Evolutionary conservation across 92 coral and sea anemone genomes (phyloP).

Genomic region (Porites rus): DNA sequence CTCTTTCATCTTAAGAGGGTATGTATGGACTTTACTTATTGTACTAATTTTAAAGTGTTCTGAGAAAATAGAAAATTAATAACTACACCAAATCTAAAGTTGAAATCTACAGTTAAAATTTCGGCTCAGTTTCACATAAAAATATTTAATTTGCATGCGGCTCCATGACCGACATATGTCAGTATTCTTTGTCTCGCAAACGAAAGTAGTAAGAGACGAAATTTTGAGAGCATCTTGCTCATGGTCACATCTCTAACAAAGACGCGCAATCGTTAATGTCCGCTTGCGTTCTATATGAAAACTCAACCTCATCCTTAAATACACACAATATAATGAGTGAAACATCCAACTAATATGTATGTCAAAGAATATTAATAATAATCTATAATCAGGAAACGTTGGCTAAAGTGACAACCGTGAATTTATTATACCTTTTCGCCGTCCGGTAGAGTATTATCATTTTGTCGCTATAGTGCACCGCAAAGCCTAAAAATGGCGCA

Average conservation of each 20-base stretch:
- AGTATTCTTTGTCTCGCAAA: background rate
- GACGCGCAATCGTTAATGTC: background rate
- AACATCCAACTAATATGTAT: background rate
- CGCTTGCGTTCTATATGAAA: background rate
- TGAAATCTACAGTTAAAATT: too few relatives aligned
- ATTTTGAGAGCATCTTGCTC: slow-evolving; percentile 17
- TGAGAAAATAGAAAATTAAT: too few relatives aligned
- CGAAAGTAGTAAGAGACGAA: background rate
- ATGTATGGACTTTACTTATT: background rate
- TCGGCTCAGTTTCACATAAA: background rate
- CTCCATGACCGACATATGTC: background rate
- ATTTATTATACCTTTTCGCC: background rate
- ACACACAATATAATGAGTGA: background rate
- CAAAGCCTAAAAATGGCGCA: background rate
- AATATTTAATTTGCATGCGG: too few relatives aligned
- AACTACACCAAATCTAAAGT: too few relatives aligned
- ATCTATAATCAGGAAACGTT: slow-evolving; percentile 12
- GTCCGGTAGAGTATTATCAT: background rate
- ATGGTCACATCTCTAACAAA: background rate
- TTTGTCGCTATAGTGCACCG: background rate
- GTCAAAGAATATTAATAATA: background rate
- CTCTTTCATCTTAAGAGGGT: slow-evolving; percentile 61
- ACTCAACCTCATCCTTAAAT: background rate
- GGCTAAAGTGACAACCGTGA: background rate
- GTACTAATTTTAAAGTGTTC: too few relatives aligned